Conservation (phyloP, 2,113 vertebrate species). For the Ahaetulla prasina region DNA sequence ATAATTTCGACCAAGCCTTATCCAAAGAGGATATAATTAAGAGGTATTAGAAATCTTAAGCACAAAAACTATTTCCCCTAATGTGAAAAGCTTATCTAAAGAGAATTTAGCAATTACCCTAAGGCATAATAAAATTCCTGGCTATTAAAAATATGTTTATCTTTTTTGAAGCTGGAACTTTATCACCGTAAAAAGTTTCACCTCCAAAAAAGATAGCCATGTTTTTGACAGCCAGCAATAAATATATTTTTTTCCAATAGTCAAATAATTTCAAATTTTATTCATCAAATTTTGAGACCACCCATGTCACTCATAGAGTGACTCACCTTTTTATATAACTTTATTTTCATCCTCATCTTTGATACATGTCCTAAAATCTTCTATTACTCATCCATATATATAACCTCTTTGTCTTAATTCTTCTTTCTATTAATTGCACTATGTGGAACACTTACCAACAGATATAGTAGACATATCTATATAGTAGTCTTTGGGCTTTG, state of each 20-base stretch:
- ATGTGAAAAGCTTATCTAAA: constrained; percentile 9
- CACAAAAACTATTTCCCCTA: background rate
- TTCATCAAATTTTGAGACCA: background rate
- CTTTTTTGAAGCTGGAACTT: background rate
- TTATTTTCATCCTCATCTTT: background rate
- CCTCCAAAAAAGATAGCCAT: background rate
- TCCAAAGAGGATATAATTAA: constrained; percentile 13
- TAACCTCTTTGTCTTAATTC: background rate
- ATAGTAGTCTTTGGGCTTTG: background rate
- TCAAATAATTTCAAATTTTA: background rate
- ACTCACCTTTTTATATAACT: background rate
- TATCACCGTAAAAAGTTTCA: background rate
- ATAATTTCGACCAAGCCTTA: constrained; percentile 2
- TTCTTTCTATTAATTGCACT: background rate
- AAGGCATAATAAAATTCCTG: constrained; percentile 16
- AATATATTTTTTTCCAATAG: background rate
- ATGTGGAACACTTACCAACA: background rate
- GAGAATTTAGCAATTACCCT: background rate
- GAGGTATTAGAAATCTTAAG: constrained; percentile 16
- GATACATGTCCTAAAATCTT: background rate
- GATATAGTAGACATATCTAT: background rate
- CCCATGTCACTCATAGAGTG: background rate
- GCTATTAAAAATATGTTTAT: background rate
- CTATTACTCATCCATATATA: background rate
- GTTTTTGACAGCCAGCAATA: background rate